phyloP scores from a whole-genome alignment of 2,888 invertebrate species.

The Trileptium ribeirensis region DNA sequence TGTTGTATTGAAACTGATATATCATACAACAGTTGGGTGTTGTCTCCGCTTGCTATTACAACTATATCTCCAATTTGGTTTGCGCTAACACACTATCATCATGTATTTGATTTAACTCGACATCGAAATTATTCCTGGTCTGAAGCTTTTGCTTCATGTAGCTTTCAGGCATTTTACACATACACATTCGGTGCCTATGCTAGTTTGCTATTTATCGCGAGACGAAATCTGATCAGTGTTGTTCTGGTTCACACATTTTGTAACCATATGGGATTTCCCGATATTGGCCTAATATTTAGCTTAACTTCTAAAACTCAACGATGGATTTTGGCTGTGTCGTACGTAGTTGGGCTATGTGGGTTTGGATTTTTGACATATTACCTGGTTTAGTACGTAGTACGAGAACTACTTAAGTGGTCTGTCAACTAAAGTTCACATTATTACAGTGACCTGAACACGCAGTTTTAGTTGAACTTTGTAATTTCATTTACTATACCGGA shows the following conservation, averaged over 20 bases:
- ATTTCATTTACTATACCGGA: no score
- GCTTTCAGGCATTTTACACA: conserved; percentile 47
- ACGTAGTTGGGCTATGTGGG: no score
- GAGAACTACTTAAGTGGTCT: no score
- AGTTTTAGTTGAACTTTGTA: no score
- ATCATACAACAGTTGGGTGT: not conserved
- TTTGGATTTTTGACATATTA: no score
- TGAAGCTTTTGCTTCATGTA: conserved; percentile 19
- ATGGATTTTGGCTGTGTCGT: no score
- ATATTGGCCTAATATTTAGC: no score
- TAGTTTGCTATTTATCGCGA: conserved; percentile 41
- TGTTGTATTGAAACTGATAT: not conserved
- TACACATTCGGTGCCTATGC: conserved; percentile 49
- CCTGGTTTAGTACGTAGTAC: no score
- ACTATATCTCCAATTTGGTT: conserved; percentile 13
- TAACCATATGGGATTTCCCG: conserved; percentile 27
- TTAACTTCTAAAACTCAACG: no score
- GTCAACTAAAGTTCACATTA: no score
- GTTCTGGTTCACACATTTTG: conserved; percentile 23
- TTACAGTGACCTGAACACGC: no score
- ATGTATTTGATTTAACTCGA: conserved; percentile 5
- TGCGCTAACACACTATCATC: conserved; percentile 18
- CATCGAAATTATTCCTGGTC: not conserved
- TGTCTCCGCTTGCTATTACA: not conserved
- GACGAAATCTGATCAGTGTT: conserved; percentile 30